phyloP scores from a whole-genome alignment of 2,113 vertebrate genomes.

The Eidolon helvum region DNA sequence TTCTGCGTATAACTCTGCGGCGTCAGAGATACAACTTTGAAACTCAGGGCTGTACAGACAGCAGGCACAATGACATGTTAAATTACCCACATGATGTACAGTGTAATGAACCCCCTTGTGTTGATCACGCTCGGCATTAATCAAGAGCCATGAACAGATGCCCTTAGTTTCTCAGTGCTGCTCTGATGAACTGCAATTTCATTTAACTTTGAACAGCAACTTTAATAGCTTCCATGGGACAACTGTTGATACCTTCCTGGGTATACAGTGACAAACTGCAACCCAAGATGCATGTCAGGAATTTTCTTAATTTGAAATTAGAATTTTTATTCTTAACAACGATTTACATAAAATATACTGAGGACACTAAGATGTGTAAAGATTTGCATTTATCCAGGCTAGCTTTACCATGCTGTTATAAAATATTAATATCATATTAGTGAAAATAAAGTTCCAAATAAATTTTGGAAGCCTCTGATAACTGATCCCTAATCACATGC shows the following conservation, averaged over 20 bases:
- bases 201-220: slow-evolving; percentile 99
- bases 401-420: neutral
- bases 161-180: slow-evolving; percentile 99
- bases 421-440: slow-evolving; percentile 22
- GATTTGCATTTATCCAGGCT: slow-evolving; percentile 61
- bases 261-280: slow-evolving; percentile 98
- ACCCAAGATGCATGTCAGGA: slow-evolving; percentile 91
- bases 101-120: slow-evolving; percentile 99
- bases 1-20: slow-evolving; percentile 57
- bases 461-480: neutral
- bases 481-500: neutral
- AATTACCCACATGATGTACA: slow-evolving; percentile 98
- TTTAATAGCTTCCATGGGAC: slow-evolving; percentile 99
- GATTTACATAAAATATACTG: slow-evolving; percentile 86
- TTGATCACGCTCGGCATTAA: slow-evolving; percentile 99
- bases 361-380: slow-evolving; percentile 78
- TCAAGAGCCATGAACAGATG: slow-evolving; percentile 98
- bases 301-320: slow-evolving; percentile 93
- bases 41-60: slow-evolving; percentile 83
- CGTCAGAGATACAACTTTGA: slow-evolving; percentile 75
- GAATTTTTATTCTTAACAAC: slow-evolving; percentile 91
- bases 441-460: too few species aligned
- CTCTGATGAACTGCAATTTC: slow-evolving; percentile 99
- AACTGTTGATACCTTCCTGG: slow-evolving; percentile 97
- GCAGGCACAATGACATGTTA: slow-evolving; percentile 90